Base-by-base conservation (phyloP, 2,797 vertebrate species). In the Myripristis jacobus region DNA sequence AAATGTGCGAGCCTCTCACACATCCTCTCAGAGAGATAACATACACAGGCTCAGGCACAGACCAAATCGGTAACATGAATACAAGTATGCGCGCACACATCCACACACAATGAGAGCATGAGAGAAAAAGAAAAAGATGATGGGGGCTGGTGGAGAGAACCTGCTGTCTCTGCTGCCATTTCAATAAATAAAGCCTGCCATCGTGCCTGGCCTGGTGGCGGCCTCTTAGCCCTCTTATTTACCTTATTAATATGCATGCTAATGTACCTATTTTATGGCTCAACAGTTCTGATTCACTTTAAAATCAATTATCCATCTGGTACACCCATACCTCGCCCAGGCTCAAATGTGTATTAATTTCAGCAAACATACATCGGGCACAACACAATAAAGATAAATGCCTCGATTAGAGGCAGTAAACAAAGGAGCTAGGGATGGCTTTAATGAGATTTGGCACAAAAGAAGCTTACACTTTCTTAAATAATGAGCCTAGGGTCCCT, bases 271-370 rank as follows among this genome's bases (percentile, higher is more conserved):
- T 93, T 94, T 94, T 93, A 93, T 93, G 92, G 91, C 92, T 93
- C 92, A 92, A 91, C 90, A 92, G 88, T 92, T 92, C 86, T 88
- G 90, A 91, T 93, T 93, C 91, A 91, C 91, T 93, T 92, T 92
- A 91, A 93, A 94, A 94, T 94, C 93, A 93, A 93, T 94, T 93
- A 94, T 91, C 89, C 92, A 93, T 93, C 93, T 93, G 93, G 93
- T 94, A 94, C 94, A 95, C 91, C 94, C 94, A 93, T 92, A 94
- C 87, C 87, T 88, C 72, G 89, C 88, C 73, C 80, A 58, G 77
- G 90, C 89, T 91, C 91, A 90, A 93, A 93, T 92, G 92, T 91
- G 90, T 93, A 92, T 94, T 94, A 86, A 94, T 94, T 93, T 92
- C 90, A 92, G 91, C 90, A 94, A 94, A 93, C 94, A 93, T 92